A percentile compares a stretch with the other conserved stretches of the same genome.
Conservation (phyloP, 2,888 invertebrate species). For the Nematopogon swammerdamellus region DNA sequence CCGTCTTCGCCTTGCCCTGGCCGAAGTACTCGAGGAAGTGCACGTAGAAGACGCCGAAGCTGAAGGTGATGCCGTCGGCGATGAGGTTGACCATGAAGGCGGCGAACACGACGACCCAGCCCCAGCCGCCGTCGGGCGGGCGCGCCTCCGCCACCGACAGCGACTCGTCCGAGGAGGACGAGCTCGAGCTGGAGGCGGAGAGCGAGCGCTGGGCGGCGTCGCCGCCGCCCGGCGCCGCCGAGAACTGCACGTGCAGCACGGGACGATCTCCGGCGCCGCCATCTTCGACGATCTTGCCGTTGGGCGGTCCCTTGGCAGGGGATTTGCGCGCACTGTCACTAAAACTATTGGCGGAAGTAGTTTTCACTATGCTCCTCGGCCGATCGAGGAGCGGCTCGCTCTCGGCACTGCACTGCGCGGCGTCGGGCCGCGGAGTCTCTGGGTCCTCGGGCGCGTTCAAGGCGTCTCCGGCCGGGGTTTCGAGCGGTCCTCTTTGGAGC, state of each 20-base stretch:
- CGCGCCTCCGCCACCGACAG: slow-evolving; percentile 63
- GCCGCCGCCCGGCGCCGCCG: slow-evolving; percentile 41
- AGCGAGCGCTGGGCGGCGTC: slow-evolving; percentile 28
- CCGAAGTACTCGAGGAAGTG: slow-evolving; percentile 84
- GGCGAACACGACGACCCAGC: slow-evolving; percentile 89
- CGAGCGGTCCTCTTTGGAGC: slow-evolving; percentile 47
- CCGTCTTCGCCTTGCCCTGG: slow-evolving; percentile 81
- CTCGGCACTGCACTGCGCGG: slow-evolving; percentile 35
- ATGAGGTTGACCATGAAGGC: slow-evolving; percentile 88
- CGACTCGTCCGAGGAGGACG: slow-evolving; percentile 61
- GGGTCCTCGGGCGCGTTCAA: slow-evolving; percentile 23
- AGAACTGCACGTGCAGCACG: slow-evolving; percentile 58
- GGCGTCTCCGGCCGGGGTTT: slow-evolving; percentile 32
- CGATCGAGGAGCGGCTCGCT: slow-evolving; percentile 35
- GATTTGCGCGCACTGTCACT: slow-evolving; percentile 19
- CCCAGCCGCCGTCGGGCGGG: slow-evolving; percentile 88
- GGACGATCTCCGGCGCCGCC: slow-evolving; percentile 25
- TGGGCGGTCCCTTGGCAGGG: slow-evolving; percentile 18
- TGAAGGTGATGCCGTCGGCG: slow-evolving; percentile 90
- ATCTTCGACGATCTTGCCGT: slow-evolving; percentile 1
- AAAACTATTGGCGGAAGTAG: slow-evolving; percentile 8
- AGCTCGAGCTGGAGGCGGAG: slow-evolving; percentile 38
- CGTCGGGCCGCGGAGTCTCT: slow-evolving; percentile 35
- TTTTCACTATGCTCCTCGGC: slow-evolving; percentile 8
- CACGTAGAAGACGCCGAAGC: slow-evolving; percentile 86